phyloP scores from a whole-genome alignment of 1,140 invertebrate species.

The Hestina assimilis region DNA sequence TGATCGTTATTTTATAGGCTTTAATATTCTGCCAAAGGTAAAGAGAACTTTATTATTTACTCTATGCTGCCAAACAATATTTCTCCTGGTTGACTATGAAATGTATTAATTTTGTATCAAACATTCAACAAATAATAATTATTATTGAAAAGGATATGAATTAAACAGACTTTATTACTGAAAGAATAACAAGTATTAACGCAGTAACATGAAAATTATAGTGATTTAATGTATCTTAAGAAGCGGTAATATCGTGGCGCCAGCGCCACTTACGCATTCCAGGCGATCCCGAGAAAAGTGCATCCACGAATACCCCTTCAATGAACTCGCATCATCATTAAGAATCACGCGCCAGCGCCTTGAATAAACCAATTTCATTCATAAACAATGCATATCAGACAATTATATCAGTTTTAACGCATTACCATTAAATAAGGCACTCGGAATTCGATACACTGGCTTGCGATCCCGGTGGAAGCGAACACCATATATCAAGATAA shows the following conservation, averaged over 20 bases:
- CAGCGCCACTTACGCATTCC: constrained; percentile 45
- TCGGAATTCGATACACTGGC: constrained; percentile 48
- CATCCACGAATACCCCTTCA: constrained; percentile 50
- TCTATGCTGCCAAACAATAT: too few species aligned
- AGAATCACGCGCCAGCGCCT: constrained; percentile 55
- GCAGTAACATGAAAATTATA: too few species aligned
- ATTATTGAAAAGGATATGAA: too few species aligned
- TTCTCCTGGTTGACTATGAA: too few species aligned
- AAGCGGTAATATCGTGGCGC: constrained; percentile 38
- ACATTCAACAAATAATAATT: too few species aligned
- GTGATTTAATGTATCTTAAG: constrained; percentile 6
- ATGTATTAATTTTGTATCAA: too few species aligned
- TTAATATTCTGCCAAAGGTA: too few species aligned
- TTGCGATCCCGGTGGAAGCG: constrained; percentile 38
- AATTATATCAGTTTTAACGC: constrained; percentile 33
- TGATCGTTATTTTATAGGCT: too few species aligned
- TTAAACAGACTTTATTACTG: too few species aligned
- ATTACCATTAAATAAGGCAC: constrained; percentile 60
- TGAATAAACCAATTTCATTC: constrained; percentile 59
- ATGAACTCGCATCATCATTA: constrained; percentile 47
- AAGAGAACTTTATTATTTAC: too few species aligned
- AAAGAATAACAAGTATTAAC: too few species aligned
- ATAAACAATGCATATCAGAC: constrained; percentile 58
- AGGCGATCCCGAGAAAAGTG: constrained; percentile 44
- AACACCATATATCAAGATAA: constrained; percentile 70